Percentiles rank a stretch among this genome's conserved stretches.
These are phyloP conservation scores for Megaceryle maxima DNA, from an alignment of 2,113 vertebrate genomes.

Conservation along the genomic window DNA sequence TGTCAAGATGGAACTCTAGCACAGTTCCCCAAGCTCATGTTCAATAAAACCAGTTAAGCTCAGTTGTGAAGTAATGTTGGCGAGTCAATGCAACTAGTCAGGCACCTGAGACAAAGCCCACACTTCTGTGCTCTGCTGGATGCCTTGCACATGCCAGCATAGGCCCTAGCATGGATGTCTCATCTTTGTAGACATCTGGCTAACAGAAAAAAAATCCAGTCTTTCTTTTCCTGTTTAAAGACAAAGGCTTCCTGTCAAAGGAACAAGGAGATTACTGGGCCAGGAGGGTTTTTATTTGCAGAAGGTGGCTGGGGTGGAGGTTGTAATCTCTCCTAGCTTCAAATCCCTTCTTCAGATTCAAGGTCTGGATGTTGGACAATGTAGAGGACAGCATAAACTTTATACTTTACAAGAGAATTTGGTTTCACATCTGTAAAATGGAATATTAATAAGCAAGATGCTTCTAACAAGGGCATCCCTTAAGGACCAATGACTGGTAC, in stretches of 20 bases:
- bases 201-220: not conserved
- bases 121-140: not conserved
- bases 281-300: not conserved
- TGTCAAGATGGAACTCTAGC: not conserved
- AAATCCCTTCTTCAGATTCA: not conserved
- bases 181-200: not conserved
- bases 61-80: not conserved
- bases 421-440: not conserved
- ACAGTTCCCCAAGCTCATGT: not conserved
- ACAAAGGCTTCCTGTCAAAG: not conserved
- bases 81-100: not conserved
- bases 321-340: not conserved
- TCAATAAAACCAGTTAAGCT: not conserved
- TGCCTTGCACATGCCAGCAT: not conserved
- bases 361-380: not conserved
- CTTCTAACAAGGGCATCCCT: not conserved
- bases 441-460: not conserved
- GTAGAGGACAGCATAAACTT: not conserved
- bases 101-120: not conserved
- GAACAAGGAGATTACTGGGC: not conserved
- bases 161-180: not conserved
- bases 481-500: not conserved
- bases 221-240: not conserved
- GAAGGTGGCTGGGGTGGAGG: no score
- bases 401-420: not conserved